A percentile compares a stretch with the other conserved stretches of the same genome.
Evolutionary conservation across 2,888 invertebrate species (phyloP).

Genomic region (Brachyptera risi): DNA sequence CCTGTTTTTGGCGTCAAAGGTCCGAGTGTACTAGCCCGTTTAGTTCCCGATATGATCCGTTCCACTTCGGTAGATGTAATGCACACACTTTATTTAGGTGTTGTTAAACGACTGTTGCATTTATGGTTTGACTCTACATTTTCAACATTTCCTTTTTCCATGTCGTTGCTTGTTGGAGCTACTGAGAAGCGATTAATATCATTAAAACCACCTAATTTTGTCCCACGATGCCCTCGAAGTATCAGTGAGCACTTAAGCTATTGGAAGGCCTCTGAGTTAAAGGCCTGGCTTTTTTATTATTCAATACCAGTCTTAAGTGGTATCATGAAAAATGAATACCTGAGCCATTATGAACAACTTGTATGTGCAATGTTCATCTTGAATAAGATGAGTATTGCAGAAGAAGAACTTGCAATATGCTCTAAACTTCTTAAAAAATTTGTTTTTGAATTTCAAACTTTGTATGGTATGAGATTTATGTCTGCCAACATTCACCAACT

Average conservation of each 20-base stretch:
- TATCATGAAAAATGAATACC: slow-evolving; percentile 31
- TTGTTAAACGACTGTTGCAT: slow-evolving; percentile 16
- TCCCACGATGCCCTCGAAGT: slow-evolving; percentile 29
- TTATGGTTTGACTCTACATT: slow-evolving; percentile 25
- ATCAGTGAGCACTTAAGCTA: slow-evolving; percentile 29
- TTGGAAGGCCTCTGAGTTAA: slow-evolving; percentile 35
- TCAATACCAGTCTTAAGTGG: slow-evolving; percentile 32
- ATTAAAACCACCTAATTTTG: slow-evolving; percentile 30
- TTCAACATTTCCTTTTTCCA: slow-evolving; percentile 22
- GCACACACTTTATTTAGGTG: slow-evolving; percentile 19
- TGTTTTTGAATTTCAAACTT: slow-evolving; percentile 29
- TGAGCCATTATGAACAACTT: slow-evolving; percentile 33
- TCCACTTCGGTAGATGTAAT: slow-evolving; percentile 21
- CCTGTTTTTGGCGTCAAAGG: slow-evolving; percentile 26
- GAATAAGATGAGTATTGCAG: slow-evolving; percentile 29
- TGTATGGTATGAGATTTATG: slow-evolving; percentile 34
- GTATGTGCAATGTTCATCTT: slow-evolving; percentile 32
- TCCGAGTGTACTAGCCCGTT: slow-evolving; percentile 10
- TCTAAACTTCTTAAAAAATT: slow-evolving; percentile 24
- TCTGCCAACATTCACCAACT: slow-evolving; percentile 34
- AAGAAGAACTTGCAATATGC: slow-evolving; percentile 18
- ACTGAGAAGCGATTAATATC: slow-evolving; percentile 27
- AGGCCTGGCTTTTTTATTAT: slow-evolving; percentile 33
- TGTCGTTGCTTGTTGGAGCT: slow-evolving; percentile 16
- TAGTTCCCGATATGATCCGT: slow-evolving; percentile 21